Percentiles rank a stretch among this genome's conserved stretches.
phyloP scores from a whole-genome alignment of 2,113 vertebrate species.

The Archocentrus centrarchus region DNA sequence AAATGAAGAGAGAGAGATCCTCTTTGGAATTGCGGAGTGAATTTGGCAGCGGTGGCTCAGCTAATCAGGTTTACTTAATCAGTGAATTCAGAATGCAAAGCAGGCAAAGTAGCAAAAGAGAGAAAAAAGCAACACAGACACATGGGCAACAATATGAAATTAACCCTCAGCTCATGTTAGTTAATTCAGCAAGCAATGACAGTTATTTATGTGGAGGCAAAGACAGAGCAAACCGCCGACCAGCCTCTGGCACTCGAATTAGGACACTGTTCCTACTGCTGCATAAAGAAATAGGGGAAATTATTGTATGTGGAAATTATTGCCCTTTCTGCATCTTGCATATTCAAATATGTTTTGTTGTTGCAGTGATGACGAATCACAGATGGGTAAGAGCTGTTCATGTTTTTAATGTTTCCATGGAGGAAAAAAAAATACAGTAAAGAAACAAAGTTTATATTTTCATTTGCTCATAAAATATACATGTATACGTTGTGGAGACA shows the following conservation, averaged over 20 bases:
- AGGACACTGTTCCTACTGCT: constrained; percentile 12
- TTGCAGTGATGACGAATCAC: constrained; percentile 3
- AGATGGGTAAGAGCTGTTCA: constrained; percentile 1
- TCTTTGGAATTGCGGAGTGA: constrained; percentile 43
- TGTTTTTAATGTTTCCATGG: background rate
- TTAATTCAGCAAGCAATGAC: constrained; percentile 61
- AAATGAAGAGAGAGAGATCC: constrained; percentile 23
- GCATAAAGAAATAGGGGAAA: constrained; percentile 1
- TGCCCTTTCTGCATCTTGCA: constrained; percentile 11
- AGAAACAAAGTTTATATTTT: constrained; percentile 35
- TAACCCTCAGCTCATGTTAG: constrained; percentile 56
- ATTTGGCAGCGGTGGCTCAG: constrained; percentile 40
- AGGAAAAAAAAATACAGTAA: background rate
- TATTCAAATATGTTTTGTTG: constrained; percentile 24
- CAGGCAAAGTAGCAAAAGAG: constrained; percentile 28
- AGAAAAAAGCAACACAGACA: background rate
- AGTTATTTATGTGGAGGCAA: constrained; percentile 55
- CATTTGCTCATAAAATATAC: constrained; percentile 51
- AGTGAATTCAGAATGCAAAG: constrained; percentile 56
- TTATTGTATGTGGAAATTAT: constrained; percentile 24
- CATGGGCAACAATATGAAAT: constrained; percentile 41
- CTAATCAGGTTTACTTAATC: constrained; percentile 72
- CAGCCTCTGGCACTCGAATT: constrained; percentile 34
- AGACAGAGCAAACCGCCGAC: background rate
- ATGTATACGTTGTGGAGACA: constrained; percentile 17